Percentiles rank a stretch among this genome's conserved stretches.
Evolutionary conservation across 2,797 vertebrate species (phyloP).

Genomic region (Hybognathus amarus): DNA sequence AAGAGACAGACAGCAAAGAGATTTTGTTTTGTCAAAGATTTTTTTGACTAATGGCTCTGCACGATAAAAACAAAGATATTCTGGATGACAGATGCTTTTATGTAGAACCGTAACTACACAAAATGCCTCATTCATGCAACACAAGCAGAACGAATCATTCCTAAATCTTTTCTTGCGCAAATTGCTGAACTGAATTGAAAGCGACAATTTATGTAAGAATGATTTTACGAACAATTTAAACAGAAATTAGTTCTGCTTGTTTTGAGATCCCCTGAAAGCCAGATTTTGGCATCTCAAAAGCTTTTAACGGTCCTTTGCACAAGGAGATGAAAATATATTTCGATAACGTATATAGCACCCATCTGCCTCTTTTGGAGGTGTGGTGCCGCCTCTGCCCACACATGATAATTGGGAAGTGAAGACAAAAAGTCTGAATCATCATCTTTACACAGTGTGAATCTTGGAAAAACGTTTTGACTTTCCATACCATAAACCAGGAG

Average conservation of each 20-base stretch:
- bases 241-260: neutral
- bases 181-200: neutral
- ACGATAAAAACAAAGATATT: neutral
- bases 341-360: neutral
- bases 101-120: slow-evolving; percentile 15
- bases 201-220: neutral
- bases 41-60: neutral
- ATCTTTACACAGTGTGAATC: neutral
- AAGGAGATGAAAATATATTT: neutral
- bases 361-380: slow-evolving; percentile 5
- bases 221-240: neutral
- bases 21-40: neutral
- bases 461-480: neutral
- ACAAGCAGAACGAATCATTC: neutral
- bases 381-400: slow-evolving; percentile 2
- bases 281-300: slow-evolving; percentile 6
- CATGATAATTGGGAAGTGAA: slow-evolving; percentile 32
- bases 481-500: neutral
- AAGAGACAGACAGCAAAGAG: neutral
- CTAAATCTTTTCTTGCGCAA: slow-evolving; percentile 2
- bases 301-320: neutral
- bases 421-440: slow-evolving; percentile 19
- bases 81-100: neutral
- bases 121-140: neutral
- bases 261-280: neutral